phyloP scores from a whole-genome alignment of 1,140 invertebrate genomes.

The Bombus sylvicola region DNA sequence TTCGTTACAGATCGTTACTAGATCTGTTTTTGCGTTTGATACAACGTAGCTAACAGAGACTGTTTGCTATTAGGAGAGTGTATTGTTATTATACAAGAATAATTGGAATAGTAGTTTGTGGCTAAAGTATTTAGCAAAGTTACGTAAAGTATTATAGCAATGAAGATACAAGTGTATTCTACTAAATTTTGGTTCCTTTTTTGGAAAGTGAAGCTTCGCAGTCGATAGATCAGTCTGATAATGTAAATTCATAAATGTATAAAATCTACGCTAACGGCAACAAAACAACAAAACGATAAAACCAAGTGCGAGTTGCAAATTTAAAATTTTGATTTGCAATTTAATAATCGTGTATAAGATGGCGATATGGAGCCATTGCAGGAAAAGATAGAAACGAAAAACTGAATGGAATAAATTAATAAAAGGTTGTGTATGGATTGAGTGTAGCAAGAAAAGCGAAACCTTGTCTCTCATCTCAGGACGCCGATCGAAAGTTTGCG shows the following conservation, averaged over 20 bases:
- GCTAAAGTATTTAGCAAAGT: background rate
- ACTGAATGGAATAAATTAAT: slow-evolving; percentile 43
- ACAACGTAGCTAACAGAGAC: too few species aligned
- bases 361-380: background rate
- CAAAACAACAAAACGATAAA: background rate
- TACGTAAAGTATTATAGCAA: background rate
- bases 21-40: background rate
- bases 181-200: background rate
- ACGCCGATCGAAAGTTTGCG: slow-evolving; percentile 69
- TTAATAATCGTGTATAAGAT: background rate
- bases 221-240: background rate
- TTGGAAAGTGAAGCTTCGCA: background rate
- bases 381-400: too few species aligned
- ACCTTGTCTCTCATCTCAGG: slow-evolving; percentile 36
- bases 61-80: too few species aligned
- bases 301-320: background rate
- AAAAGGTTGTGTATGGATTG: slow-evolving; percentile 32
- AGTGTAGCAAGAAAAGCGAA: slow-evolving; percentile 22
- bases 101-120: background rate
- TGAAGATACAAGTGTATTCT: background rate
- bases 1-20: background rate
- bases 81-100: background rate
- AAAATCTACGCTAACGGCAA: background rate
- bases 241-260: background rate
- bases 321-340: background rate